phyloP scores from a whole-genome alignment of 23 tunicate species.

The Corella eumyota region DNA sequence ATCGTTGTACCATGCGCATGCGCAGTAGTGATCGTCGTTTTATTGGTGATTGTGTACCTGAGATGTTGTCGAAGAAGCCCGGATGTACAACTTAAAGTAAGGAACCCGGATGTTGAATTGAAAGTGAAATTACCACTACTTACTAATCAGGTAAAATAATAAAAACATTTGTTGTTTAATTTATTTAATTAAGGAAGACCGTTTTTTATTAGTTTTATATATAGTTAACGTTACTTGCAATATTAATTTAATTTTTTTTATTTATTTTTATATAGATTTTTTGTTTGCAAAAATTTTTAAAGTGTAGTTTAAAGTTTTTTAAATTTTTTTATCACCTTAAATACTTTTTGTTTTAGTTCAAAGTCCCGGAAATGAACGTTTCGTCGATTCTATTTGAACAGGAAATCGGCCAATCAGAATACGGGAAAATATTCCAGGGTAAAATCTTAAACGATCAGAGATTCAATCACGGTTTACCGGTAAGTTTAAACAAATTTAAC shows the following conservation, averaged over 20 bases:
- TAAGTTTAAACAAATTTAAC: too few relatives aligned
- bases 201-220: too few relatives aligned
- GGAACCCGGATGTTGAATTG: background rate
- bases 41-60: background rate
- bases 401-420: slow-evolving; percentile 62
- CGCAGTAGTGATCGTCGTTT: slow-evolving; percentile 7
- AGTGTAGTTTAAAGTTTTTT: too few relatives aligned
- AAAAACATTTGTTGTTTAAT: too few relatives aligned
- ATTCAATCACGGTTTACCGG: slow-evolving; percentile 33
- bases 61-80: slow-evolving; percentile 12
- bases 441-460: slow-evolving; percentile 22
- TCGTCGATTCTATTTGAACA: slow-evolving; percentile 18
- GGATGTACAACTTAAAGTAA: too few relatives aligned
- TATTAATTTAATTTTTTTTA: background rate
- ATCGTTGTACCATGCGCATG: slow-evolving; percentile 17
- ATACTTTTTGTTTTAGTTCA: slow-evolving; percentile 1
- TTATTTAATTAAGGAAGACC: too few relatives aligned
- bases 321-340: too few relatives aligned
- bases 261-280: too few relatives aligned
- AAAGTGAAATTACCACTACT: background rate
- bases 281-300: too few relatives aligned
- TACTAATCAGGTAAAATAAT: slow-evolving; percentile 3
- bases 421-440: slow-evolving; percentile 61
- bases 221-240: too few relatives aligned
- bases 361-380: slow-evolving; percentile 48